Conservation (phyloP, 2,888 invertebrate genomes). For the Neelides folsomi region DNA sequence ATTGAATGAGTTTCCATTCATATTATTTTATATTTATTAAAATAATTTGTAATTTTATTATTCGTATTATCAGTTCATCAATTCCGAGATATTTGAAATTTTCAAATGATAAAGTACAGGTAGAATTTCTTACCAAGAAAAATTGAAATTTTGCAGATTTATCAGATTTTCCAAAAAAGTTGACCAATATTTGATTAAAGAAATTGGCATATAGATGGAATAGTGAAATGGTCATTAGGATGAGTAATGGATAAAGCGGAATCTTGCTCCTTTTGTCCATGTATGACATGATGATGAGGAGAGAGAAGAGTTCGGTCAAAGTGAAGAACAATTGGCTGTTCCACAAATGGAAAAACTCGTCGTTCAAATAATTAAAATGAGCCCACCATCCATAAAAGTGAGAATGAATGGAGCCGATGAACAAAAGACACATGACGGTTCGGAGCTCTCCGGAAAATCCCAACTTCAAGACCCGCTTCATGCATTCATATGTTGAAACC, state of each 20-base stretch:
- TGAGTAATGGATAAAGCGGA: background rate
- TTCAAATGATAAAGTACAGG: no score
- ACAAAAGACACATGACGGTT: background rate
- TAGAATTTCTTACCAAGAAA: no score
- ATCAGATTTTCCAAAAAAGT: background rate
- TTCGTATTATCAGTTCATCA: no score
- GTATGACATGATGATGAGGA: background rate
- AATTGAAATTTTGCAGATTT: background rate
- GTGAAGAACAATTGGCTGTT: conserved; percentile 1
- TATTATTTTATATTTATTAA: no score
- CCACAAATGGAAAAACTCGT: background rate
- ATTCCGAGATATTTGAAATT: no score
- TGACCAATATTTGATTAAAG: background rate
- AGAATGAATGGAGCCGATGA: background rate
- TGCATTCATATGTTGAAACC: background rate
- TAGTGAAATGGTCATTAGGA: background rate
- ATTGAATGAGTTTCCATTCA: no score
- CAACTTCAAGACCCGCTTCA: background rate
- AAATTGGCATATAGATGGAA: background rate
- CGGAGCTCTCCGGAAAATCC: background rate
- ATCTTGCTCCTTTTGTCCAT: background rate
- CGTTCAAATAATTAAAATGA: background rate
- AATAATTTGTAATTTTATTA: no score
- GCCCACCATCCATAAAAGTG: background rate
- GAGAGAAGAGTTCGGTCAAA: background rate